Conservation (phyloP, 2,888 invertebrate genomes). For the Plagiodera versicolora region DNA sequence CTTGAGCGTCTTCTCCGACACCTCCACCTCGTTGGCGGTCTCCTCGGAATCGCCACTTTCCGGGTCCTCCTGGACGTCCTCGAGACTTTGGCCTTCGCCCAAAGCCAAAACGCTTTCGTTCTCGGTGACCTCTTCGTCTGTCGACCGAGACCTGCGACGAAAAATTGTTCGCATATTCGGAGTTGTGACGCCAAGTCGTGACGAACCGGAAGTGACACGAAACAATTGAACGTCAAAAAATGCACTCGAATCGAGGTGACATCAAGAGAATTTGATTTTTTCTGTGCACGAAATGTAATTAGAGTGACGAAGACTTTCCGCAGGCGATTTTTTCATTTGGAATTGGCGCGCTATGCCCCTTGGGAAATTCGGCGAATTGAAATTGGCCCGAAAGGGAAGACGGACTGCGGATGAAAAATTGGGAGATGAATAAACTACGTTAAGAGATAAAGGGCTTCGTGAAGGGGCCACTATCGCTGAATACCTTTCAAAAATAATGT, state of each 20-base stretch:
- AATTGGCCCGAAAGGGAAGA: background rate
- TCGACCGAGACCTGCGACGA: slow-evolving; percentile 55
- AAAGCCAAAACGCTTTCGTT: slow-evolving; percentile 42
- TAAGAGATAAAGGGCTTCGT: background rate
- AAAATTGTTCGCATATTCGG: too few relatives aligned
- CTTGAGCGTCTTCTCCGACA: slow-evolving; percentile 73
- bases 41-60: slow-evolving; percentile 62
- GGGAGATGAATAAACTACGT: background rate
- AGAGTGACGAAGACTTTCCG: slow-evolving; percentile 3
- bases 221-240: too few relatives aligned
- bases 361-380: slow-evolving; percentile 10
- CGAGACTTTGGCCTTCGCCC: slow-evolving; percentile 51
- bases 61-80: slow-evolving; percentile 61
- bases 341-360: background rate
- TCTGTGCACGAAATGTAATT: too few relatives aligned
- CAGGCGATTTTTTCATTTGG: background rate
- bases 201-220: too few relatives aligned
- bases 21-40: slow-evolving; percentile 72
- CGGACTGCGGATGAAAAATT: background rate
- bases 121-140: slow-evolving; percentile 58
- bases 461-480: background rate
- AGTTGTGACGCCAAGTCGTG: too few relatives aligned
- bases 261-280: too few relatives aligned
- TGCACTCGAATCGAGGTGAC: too few relatives aligned
- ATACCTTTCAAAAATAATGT: too few relatives aligned